phyloP scores from a whole-genome alignment of 2,113 vertebrate species.

The Ginglymostoma cirratum region DNA sequence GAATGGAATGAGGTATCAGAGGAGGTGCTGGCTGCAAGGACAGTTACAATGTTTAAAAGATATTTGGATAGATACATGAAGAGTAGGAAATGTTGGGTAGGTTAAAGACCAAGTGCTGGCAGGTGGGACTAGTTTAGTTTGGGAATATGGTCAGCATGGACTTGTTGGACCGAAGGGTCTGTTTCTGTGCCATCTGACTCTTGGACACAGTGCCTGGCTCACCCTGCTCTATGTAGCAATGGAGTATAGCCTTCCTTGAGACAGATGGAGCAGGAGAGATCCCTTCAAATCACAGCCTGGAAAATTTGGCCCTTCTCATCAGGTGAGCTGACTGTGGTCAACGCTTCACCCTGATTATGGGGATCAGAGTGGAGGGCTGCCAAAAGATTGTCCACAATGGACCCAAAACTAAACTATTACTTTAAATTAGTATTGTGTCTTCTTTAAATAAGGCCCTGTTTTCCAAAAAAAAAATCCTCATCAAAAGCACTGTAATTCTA shows the following conservation, averaged over 20 bases:
- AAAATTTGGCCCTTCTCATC: neutral
- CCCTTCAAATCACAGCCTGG: neutral
- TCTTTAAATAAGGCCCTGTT: neutral
- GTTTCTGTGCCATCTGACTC: too few relatives aligned
- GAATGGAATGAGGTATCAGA: too few relatives aligned
- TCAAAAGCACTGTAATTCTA: neutral
- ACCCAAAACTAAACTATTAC: neutral
- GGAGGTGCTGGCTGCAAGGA: too few relatives aligned
- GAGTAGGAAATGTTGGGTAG: too few relatives aligned
- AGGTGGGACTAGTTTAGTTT: too few relatives aligned
- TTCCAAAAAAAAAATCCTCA: neutral
- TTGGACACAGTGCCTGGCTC: too few relatives aligned
- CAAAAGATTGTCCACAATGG: neutral
- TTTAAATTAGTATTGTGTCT: neutral
- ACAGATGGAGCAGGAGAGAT: neutral
- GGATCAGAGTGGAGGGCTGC: neutral
- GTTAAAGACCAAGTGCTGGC: too few relatives aligned
- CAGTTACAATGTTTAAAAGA: too few relatives aligned
- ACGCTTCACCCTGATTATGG: neutral
- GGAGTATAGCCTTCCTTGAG: neutral
- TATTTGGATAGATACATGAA: too few relatives aligned
- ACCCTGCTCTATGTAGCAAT: neutral
- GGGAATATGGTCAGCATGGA: too few relatives aligned
- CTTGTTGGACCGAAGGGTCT: too few relatives aligned
- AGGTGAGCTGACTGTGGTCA: neutral